Conservation (phyloP, 2,888 invertebrate genomes). For the Drosophila mimetica region DNA sequence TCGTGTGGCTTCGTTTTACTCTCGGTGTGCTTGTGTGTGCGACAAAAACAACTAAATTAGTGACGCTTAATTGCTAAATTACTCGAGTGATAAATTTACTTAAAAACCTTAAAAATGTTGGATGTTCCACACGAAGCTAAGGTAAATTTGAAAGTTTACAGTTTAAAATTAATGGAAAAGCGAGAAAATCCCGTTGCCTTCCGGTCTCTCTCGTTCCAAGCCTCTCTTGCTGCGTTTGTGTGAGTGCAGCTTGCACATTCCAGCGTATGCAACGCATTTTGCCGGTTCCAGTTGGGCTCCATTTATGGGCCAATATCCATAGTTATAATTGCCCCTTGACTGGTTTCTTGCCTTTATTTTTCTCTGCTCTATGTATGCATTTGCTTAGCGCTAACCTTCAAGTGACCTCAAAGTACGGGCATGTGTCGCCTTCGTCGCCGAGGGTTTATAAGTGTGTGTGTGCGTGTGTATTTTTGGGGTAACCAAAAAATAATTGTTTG, state of each 20-base stretch:
- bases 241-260: conserved; percentile 41
- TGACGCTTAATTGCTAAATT: conserved; percentile 20
- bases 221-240: conserved; percentile 14
- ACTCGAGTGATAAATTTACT: conserved; percentile 6
- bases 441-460: conserved; percentile 10
- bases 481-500: conserved; percentile 19
- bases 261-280: conserved; percentile 38
- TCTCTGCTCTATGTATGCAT: conserved; percentile 34
- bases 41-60: conserved; percentile 21
- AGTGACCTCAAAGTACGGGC: conserved; percentile 68
- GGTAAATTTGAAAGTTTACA: conserved; percentile 62
- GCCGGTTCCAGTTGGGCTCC: conserved; percentile 42
- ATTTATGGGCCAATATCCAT: conserved; percentile 30
- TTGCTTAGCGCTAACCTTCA: conserved; percentile 70
- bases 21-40: conserved; percentile 9
- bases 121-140: conserved; percentile 82
- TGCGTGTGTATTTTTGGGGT: conserved; percentile 26
- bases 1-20: conserved; percentile 5
- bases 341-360: conserved; percentile 50
- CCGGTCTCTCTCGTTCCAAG: conserved; percentile 1
- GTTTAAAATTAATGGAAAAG: background rate
- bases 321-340: conserved; percentile 31
- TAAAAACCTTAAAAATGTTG: conserved; percentile 69
- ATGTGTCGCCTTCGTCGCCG: conserved; percentile 30
- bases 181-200: conserved; percentile 1